Conservation (phyloP, 2,888 invertebrate species). For the Apoderus coryli region DNA sequence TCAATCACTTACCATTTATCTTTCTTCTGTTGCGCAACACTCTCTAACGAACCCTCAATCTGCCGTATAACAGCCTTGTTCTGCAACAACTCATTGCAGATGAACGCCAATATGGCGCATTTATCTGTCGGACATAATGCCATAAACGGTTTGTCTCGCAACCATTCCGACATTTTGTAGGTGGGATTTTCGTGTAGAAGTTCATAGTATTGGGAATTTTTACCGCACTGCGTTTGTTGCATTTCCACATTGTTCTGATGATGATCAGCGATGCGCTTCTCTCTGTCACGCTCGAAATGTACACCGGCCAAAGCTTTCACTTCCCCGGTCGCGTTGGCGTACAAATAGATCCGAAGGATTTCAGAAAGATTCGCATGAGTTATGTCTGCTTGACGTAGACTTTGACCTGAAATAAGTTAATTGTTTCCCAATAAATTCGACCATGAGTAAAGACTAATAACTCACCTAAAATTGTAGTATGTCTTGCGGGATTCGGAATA, state of each 20-base stretch:
- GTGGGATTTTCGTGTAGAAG: constrained; percentile 61
- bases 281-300: constrained; percentile 69
- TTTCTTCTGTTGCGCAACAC: constrained; percentile 70
- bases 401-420: no score
- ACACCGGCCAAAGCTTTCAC: constrained; percentile 66
- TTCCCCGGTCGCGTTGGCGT: constrained; percentile 79
- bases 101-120: constrained; percentile 74
- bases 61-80: constrained; percentile 83
- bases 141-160: constrained; percentile 74
- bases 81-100: constrained; percentile 89
- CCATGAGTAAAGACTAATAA: no score
- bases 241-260: constrained; percentile 61
- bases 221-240: constrained; percentile 47
- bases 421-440: no score
- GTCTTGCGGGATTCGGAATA: constrained; percentile 76
- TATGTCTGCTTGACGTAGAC: constrained; percentile 75
- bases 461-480: constrained; percentile 79
- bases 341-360: constrained; percentile 79
- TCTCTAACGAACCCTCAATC: constrained; percentile 69
- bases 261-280: constrained; percentile 67
- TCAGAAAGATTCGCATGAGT: constrained; percentile 86
- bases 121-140: constrained; percentile 76
- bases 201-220: constrained; percentile 69
- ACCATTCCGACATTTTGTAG: constrained; percentile 63
- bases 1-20: constrained; percentile 89